phyloP scores from a whole-genome alignment of 2,888 invertebrate genomes.

The Stramonita haemastoma region DNA sequence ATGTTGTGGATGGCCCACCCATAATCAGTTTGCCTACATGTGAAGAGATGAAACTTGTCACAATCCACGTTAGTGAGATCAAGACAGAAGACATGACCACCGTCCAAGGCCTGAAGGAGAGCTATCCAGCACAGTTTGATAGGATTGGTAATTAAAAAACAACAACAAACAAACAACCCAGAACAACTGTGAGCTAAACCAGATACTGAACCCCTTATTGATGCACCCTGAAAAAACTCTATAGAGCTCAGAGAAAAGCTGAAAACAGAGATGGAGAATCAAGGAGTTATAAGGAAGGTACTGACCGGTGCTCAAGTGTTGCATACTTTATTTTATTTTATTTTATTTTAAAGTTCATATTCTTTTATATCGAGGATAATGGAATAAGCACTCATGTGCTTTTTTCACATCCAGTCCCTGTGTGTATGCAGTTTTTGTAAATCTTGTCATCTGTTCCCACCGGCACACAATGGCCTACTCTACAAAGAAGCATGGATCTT shows the following conservation, averaged over 20 bases:
- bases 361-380: no score
- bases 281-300: constrained; percentile 40
- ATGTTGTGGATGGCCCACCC: constrained; percentile 47
- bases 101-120: constrained; percentile 23
- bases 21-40: constrained; percentile 46
- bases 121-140: constrained; percentile 32
- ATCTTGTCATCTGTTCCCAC: no score
- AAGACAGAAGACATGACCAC: neutral
- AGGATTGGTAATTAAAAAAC: neutral
- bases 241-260: constrained; percentile 34
- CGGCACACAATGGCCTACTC: no score
- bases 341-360: no score
- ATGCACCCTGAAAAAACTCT: constrained; percentile 42
- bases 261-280: constrained; percentile 42
- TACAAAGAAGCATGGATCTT: no score
- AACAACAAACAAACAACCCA: neutral
- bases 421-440: no score
- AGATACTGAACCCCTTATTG: constrained; percentile 34
- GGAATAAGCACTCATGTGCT: no score
- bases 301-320: neutral
- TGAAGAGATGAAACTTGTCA: constrained; percentile 35
- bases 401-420: no score
- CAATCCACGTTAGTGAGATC: constrained; percentile 34
- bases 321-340: no score
- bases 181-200: constrained; percentile 21